phyloP scores from a whole-genome alignment of 1,140 invertebrate genomes.

The Drosophila fuyamai region DNA sequence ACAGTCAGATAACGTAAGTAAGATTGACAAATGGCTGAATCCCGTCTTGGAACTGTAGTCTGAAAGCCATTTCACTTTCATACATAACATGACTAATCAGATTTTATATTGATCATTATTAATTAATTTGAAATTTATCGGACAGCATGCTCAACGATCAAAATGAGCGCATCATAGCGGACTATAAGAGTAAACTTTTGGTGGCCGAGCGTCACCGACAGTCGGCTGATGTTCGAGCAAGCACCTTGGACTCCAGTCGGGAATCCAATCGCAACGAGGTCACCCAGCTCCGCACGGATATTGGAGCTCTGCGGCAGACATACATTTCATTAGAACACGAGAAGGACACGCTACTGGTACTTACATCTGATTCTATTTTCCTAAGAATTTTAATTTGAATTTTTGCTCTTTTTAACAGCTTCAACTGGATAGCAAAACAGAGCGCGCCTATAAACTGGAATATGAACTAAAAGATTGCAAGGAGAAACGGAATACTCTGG shows the following conservation, averaged over 20 bases:
- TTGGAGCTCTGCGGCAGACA: slow-evolving; percentile 63
- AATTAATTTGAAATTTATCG: too few species aligned
- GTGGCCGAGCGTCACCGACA: slow-evolving; percentile 67
- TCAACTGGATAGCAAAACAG: slow-evolving; percentile 78
- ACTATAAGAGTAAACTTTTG: slow-evolving; percentile 68
- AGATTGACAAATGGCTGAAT: too few species aligned
- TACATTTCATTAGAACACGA: slow-evolving; percentile 68
- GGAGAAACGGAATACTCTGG: slow-evolving; percentile 55
- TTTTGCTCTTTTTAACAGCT: slow-evolving; percentile 29
- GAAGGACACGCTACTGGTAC: slow-evolving; percentile 74
- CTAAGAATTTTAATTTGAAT: too few species aligned
- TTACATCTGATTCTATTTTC: background rate
- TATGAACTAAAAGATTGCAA: slow-evolving; percentile 68
- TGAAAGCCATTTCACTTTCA: too few species aligned
- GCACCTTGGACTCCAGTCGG: slow-evolving; percentile 66
- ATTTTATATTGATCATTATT: too few species aligned
- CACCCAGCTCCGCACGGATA: slow-evolving; percentile 62
- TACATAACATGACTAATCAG: too few species aligned
- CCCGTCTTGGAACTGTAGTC: too few species aligned
- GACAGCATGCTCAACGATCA: slow-evolving; percentile 77
- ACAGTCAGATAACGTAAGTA: slow-evolving; percentile 70
- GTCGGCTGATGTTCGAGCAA: slow-evolving; percentile 60
- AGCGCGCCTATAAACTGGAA: slow-evolving; percentile 69
- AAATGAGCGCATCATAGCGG: slow-evolving; percentile 74
- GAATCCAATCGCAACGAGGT: slow-evolving; percentile 62